Evolutionary conservation across 1,140 invertebrate genomes (phyloP), one percentile per base, ranked within the genome.

Genomic region (Lepidostoma basale): DNA sequence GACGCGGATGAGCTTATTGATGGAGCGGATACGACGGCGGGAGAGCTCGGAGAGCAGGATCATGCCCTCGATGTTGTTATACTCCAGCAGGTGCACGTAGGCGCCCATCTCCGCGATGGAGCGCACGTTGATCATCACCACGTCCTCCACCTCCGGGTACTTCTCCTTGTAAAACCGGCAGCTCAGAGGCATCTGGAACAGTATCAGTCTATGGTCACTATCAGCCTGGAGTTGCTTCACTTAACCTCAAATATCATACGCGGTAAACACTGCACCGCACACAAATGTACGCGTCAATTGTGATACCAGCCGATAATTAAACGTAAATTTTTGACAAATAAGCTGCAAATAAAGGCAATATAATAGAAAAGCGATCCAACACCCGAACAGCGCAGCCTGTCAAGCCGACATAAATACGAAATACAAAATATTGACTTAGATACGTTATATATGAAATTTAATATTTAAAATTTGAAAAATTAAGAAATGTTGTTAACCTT

Each of bases 21-120:
- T 99, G 39, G 98, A 99, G 70, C 98, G 88, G 74, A 99, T 99
- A 87, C 98, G 94, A 84, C 98, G 88, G 76, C 98, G 88, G 3
- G 97, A 99, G 81, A 99, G 86, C 84, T 99, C 98, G 18, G 96
- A 98, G 0, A 96, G 81, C 72, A 96, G 83, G 67, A 96, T 97
- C 94, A 96, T 96, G 74, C 98, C 98, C 82, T 99, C 98, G 70
- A 98, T 99, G 76, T 98, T 97, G 80, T 99, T 98, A 78, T 99
- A 99, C 83, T 99, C 98, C 56, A 99, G 83, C 49, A 99, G 83
- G 80, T 98, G 93, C 3, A 99, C 98, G 81, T 99, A 99, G 3
- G 98, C 98, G 67, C 98, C 98, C 97, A 99, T 99, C 84, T 99
- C 97, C 30, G 97, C 97, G 74, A 99, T 99, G 71, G 94, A 95